These are phyloP conservation scores for Upupa epops DNA, from an alignment of 2,113 vertebrate species.

Conservation along the genomic window DNA sequence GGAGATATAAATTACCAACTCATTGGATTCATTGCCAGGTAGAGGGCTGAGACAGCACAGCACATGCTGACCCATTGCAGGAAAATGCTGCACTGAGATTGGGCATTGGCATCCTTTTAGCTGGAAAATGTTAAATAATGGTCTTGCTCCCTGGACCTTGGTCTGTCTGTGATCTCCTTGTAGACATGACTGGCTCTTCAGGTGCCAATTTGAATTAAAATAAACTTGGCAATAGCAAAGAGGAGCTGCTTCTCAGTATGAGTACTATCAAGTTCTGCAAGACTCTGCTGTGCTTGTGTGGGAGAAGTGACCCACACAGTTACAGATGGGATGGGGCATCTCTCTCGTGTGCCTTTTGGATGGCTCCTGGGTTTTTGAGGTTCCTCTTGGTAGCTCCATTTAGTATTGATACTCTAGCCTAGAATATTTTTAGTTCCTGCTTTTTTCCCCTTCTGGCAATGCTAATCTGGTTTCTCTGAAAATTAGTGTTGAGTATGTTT, in stretches of 20 bases:
- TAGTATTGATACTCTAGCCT: slow-evolving; percentile 2
- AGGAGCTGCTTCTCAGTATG: rapidly evolving
- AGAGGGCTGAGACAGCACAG: neutral
- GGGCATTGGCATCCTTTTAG: neutral
- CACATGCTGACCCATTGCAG: neutral
- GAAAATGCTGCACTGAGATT: neutral
- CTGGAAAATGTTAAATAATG: neutral
- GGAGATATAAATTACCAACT: neutral
- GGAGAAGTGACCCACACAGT: neutral
- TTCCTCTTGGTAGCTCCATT: slow-evolving; percentile 29
- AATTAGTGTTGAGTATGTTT: neutral
- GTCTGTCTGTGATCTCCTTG: neutral
- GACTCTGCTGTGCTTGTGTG: neutral
- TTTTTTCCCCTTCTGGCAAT: neutral
- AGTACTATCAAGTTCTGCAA: neutral
- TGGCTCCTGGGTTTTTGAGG: neutral
- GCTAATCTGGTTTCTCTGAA: neutral
- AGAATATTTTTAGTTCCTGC: neutral
- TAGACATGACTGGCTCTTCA: neutral
- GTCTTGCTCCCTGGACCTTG: neutral
- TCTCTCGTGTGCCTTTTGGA: neutral
- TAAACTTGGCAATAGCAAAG: neutral
- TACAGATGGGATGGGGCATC: neutral
- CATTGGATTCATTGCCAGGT: neutral
- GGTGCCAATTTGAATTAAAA: neutral